Percentiles rank a stretch among this genome's conserved stretches.
These are phyloP conservation scores for Congeria kusceri DNA, from an alignment of 2,888 invertebrate species.

Conservation along the genomic window DNA sequence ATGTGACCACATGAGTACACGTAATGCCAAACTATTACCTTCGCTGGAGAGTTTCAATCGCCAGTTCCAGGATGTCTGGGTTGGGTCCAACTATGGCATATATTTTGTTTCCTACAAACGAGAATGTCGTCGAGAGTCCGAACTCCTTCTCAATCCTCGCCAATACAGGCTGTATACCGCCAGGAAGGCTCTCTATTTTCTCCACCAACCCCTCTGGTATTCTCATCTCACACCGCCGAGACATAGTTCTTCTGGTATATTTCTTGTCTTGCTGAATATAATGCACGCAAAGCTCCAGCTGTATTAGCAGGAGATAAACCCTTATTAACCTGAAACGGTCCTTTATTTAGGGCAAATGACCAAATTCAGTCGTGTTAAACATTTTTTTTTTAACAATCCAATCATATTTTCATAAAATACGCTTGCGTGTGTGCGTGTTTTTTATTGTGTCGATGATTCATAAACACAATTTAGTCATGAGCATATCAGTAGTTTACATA, in stretches of 20 bases:
- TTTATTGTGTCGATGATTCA: not conserved
- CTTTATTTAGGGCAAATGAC: too few species aligned
- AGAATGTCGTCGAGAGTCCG: slow-evolving; percentile 43
- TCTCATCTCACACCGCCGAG: slow-evolving; percentile 47
- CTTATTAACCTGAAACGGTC: too few species aligned
- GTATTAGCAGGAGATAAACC: too few species aligned
- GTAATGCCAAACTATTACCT: slow-evolving; percentile 19
- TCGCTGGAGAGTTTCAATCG: slow-evolving; percentile 49
- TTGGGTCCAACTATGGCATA: slow-evolving; percentile 55
- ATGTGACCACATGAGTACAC: too few species aligned
- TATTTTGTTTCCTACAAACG: slow-evolving; percentile 31
- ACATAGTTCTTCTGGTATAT: not conserved
- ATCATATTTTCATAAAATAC: too few species aligned
- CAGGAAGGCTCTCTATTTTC: slow-evolving; percentile 41
- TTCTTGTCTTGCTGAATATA: too few species aligned
- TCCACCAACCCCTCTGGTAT: slow-evolving; percentile 52
- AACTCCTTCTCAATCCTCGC: slow-evolving; percentile 48
- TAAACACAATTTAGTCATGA: not conserved
- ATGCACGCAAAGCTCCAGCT: too few species aligned
- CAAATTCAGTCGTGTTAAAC: too few species aligned
- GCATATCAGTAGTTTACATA: not conserved
- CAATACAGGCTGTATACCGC: slow-evolving; percentile 44
- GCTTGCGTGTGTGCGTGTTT: not conserved
- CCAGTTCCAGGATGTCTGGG: slow-evolving; percentile 56
- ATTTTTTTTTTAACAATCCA: too few species aligned